Base-by-base conservation (phyloP, 2,797 vertebrate species). In the Karalla daura region DNA sequence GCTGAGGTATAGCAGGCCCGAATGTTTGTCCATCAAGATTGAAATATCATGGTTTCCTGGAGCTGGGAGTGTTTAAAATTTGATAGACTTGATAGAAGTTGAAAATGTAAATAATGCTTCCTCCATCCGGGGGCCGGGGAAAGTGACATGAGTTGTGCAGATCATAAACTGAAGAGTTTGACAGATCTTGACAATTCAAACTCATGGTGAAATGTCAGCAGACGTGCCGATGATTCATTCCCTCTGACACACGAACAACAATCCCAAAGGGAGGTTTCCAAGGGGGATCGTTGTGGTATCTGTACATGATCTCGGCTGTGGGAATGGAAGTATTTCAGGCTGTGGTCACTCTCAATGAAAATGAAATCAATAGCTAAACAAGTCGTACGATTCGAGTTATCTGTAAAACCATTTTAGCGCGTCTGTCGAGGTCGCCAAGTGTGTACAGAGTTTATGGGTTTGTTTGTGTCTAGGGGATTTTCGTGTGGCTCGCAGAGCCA, bases 391-490 rank as follows among this genome's bases (percentile, higher is more conserved):
- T 76, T 63, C 23, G 17, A 39, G 40, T 46, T 43, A 18, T 46
- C 41, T 25, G 17, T 49, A 44, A 72, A 53, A 73, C 51, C 20
- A 28, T 23, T 68, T 9, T 28, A 43, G 30, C 45, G 35, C n/a
- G 63, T 60, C 45, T 46, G 32, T 55, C 53, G 17, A 36, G 55
- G 49, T 75, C 41, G 11, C 46, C 37, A 24, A 76, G 37, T 59
- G 46, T 75, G 47, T 77, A 53, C 45, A 32, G 54, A 47, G 33
- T 65, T 75, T 80, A 61, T 59, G 67, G 50, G 60, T 66, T 78
- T 86, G 78, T 85, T 76, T 86, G 62, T 70, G 63, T 71, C 23
- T 15, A 43, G 75, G 77, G 70, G 64, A 65, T 83, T 85, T 83
- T 85, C 80, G 39, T 76, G 52, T 32, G 66, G 78, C 65, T 81